Evolutionary conservation across 2,113 vertebrate genomes (phyloP), one percentile per base, ranked within the genome.

Genomic region (Anolis carolinensis): DNA sequence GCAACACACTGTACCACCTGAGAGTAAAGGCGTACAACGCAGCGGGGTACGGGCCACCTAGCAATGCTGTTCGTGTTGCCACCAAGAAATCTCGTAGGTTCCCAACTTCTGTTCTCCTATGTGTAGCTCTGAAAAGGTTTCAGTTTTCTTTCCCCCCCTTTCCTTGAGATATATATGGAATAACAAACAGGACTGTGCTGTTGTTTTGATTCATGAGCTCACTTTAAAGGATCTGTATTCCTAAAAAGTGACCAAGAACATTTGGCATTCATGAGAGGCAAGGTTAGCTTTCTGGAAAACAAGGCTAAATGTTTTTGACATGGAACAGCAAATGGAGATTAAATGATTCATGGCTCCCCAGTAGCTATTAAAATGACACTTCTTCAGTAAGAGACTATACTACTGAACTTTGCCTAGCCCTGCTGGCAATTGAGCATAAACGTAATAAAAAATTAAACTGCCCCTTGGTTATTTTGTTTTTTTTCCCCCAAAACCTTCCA

Each of bases 41-140:
- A 90, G 98, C 98, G 25, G 98, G 98, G 59, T 98, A 97, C 63
- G 98, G 98, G 88, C 98, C 98, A 81, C 93, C 97, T 48, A 98
- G 98, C 85, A 39, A 91, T 1, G 89, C 96, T 84, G 95, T 98
- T 88, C 96, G 89, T 34, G 97, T 95, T 82, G 93, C 91, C 82
- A 99, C 98, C 90, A 98, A 97, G 93, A 99, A 98, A 92, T 96
- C 97, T 76, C 98, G 98, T 99, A 96, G 97, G 97, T 96, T 85
- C 87, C 73, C 88, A 68, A 55, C 34, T 27, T 88, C 14, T 14
- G 74, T 86, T 88, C 80, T 78, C 63, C 14, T n/a, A 48, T 68
- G 16, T n/a, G 8, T 55, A 79, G 89, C 72, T 23, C 63, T n/a
- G 79, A 68, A 85, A 88, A 39, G 91, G 59, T 39, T 21, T 82